Conservation (phyloP, 1,140 invertebrate species). For the Palaemon carinicauda region DNA sequence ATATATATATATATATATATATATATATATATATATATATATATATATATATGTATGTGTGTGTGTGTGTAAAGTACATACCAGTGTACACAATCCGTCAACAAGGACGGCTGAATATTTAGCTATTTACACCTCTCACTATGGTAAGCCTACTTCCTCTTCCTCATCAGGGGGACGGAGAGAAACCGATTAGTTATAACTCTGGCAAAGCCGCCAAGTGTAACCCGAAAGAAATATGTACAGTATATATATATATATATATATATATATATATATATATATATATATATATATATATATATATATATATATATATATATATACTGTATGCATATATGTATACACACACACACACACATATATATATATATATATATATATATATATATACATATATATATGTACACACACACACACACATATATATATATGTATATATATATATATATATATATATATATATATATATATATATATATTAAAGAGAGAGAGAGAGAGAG, state of each 20-base stretch:
- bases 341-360: conserved; percentile 1
- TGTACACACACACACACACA: background rate
- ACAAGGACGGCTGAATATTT: too few species aligned
- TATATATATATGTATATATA: background rate
- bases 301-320: background rate
- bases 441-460: background rate
- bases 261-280: background rate
- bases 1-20: background rate
- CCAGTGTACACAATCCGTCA: too few species aligned
- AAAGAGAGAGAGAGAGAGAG: too few species aligned
- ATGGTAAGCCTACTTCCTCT: too few species aligned
- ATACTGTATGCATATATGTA: background rate
- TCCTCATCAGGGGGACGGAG: too few species aligned
- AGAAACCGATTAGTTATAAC: too few species aligned
- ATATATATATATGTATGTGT: background rate
- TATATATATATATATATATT: background rate
- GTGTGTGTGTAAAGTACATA: background rate
- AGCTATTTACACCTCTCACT: too few species aligned
- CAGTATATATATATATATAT: background rate
- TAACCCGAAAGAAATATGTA: too few species aligned
- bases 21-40: background rate
- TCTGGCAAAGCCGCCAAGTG: too few species aligned
- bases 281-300: background rate
- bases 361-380: conserved; percentile 9
- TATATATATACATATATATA: background rate